Evolutionary conservation across 2,797 vertebrate species (phyloP).

Genomic region (Megalops cyprinoides): DNA sequence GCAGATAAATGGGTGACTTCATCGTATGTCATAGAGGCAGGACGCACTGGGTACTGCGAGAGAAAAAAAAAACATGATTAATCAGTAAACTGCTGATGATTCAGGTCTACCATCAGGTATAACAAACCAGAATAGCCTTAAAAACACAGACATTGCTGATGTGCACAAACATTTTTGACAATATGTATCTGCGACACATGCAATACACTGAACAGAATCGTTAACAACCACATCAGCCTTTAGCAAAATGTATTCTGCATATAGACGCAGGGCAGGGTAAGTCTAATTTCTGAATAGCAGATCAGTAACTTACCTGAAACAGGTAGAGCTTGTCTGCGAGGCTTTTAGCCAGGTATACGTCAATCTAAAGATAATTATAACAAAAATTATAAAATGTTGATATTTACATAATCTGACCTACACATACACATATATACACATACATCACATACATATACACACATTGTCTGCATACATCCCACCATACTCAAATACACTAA

Average conservation of each 20-base stretch:
- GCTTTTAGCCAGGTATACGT: slow-evolving; percentile 95
- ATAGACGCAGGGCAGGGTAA: neutral
- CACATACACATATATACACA: neutral
- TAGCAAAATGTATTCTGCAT: neutral
- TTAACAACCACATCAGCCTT: neutral
- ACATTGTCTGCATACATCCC: neutral
- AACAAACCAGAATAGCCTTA: neutral
- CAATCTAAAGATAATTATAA: slow-evolving; percentile 76
- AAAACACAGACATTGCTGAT: neutral
- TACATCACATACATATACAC: neutral
- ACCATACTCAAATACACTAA: too few species aligned
- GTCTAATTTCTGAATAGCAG: neutral
- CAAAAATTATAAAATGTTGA: slow-evolving; percentile 18
- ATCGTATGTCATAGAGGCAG: slow-evolving; percentile 89
- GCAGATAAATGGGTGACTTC: slow-evolving; percentile 87
- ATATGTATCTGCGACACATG: neutral
- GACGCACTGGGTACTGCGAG: slow-evolving; percentile 91
- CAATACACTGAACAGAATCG: neutral
- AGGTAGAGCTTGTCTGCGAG: slow-evolving; percentile 95
- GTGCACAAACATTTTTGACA: neutral
- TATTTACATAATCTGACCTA: neutral
- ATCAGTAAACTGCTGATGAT: neutral
- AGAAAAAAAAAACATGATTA: slow-evolving; percentile 9
- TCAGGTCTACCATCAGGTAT: neutral
- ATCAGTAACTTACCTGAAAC: slow-evolving; percentile 84